phyloP scores from a whole-genome alignment of 2,797 vertebrate genomes.

The Caiman crocodilus region DNA sequence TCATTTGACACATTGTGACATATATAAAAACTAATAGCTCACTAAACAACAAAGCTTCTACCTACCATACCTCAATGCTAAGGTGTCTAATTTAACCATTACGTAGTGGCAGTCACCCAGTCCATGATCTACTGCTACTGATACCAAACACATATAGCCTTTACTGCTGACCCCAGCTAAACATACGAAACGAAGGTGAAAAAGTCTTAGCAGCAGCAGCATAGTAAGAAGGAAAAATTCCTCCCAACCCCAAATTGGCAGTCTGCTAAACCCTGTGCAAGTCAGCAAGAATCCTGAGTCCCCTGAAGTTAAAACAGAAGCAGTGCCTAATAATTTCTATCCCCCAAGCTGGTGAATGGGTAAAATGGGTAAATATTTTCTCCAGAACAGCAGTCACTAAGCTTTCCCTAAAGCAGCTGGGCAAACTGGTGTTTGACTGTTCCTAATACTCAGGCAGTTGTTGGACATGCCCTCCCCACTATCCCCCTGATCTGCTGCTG shows the following conservation, averaged over 20 bases:
- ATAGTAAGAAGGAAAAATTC: conserved; percentile 24
- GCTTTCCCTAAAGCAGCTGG: not conserved
- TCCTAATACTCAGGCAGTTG: not conserved
- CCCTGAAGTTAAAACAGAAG: not conserved
- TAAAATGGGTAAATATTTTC: not conserved
- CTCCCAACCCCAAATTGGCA: not conserved
- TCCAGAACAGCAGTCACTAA: not conserved
- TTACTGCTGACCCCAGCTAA: not conserved
- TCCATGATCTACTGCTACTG: rapidly evolving
- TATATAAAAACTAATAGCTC: rapidly evolving
- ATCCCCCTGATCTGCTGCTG: not conserved
- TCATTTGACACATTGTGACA: rapidly evolving
- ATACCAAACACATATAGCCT: not conserved
- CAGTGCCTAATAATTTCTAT: not conserved
- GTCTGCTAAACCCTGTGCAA: not conserved
- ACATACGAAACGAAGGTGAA: not conserved
- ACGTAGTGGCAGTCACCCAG: not conserved
- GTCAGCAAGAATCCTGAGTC: rapidly evolving
- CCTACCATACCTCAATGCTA: rapidly evolving
- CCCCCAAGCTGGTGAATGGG: rapidly evolving
- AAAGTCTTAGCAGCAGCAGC: not conserved
- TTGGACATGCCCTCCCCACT: not conserved
- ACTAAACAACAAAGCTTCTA: rapidly evolving
- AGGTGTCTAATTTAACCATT: not conserved
- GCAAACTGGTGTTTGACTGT: not conserved